Evolutionary conservation across 1,140 invertebrate genomes (phyloP), one percentile per base, ranked within the genome.

Genomic region (Lethocerus indicus): DNA sequence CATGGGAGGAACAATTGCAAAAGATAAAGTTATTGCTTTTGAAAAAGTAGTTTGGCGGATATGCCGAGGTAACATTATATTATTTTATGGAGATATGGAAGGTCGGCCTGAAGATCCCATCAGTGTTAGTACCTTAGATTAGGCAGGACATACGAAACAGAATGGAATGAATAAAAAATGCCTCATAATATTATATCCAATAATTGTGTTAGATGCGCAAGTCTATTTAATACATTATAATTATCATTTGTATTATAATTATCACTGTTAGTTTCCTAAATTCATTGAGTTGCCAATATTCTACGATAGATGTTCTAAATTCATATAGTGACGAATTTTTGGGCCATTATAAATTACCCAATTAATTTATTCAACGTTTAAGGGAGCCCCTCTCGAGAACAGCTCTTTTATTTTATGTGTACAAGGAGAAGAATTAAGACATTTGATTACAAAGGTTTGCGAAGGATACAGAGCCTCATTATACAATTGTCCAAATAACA

Each of bases 351-450:
- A n/a, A n/a, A n/a, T n/a, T n/a, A n/a, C n/a, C n/a, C n/a, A n/a
- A n/a, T n/a, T n/a, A n/a, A n/a, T n/a, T n/a, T n/a, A n/a, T n/a
- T n/a, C n/a, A n/a, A n/a, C n/a, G n/a, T 40, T 23, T 20, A 37
- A 3, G 9, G 35, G 47, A 2, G 13, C 20, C 12, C 13, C 14
- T 23, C 9, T 7, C 4, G 13, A n/a, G 5, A 98, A 98, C 65
- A 87, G 84, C 18, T 91, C 95, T 21, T 97, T 98, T 69, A 93
- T 98, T 59, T 88, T 97, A 44, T 98, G 96, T 71, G 98, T 96
- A 75, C 93, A 98, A 92, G 94, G 94, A 51, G 94, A 98, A 66
- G 90, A 97, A 65, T 68, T 98, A 50, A 97, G 96, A 68, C 83
- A 78, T 1, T 77, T 90, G 49, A 91, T 98, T 0, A 95, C 93